Conservation (phyloP, 2,888 invertebrate species). For the Lutraria lutraria region DNA sequence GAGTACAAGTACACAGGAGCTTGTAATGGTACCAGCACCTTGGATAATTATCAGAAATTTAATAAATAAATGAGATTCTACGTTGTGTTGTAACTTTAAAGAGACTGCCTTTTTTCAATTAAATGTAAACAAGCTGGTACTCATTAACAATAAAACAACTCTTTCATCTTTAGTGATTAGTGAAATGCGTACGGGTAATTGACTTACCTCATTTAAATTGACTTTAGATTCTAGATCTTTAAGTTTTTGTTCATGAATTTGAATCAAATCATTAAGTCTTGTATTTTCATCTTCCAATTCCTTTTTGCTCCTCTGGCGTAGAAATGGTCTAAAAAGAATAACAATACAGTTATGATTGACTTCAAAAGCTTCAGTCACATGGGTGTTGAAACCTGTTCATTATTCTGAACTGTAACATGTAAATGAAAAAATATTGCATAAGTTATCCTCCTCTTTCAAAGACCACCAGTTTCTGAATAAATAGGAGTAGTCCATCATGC, state of each 20-base stretch:
- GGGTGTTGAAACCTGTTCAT: no score
- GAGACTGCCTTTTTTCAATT: neutral
- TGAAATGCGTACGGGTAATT: neutral
- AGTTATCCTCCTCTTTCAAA: no score
- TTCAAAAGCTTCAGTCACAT: no score
- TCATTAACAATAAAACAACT: neutral
- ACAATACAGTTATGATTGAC: neutral
- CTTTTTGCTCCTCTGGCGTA: slow-evolving; percentile 43
- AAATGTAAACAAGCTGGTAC: neutral
- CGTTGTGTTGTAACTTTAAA: no score
- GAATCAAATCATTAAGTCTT: slow-evolving; percentile 27
- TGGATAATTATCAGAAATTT: no score
- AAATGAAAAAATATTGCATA: no score
- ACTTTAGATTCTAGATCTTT: slow-evolving; percentile 38
- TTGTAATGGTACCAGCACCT: no score
- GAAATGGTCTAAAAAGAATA: slow-evolving; percentile 27
- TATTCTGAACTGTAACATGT: no score
- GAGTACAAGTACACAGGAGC: neutral
- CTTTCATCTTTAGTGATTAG: neutral
- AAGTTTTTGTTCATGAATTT: slow-evolving; percentile 29
- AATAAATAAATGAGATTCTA: no score
- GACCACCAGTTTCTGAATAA: no score
- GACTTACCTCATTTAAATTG: neutral
- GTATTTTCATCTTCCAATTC: slow-evolving; percentile 42
- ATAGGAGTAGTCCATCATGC: no score